Evolutionary conservation across 2,888 invertebrate genomes (phyloP).

Genomic region (Athetis lepigone): DNA sequence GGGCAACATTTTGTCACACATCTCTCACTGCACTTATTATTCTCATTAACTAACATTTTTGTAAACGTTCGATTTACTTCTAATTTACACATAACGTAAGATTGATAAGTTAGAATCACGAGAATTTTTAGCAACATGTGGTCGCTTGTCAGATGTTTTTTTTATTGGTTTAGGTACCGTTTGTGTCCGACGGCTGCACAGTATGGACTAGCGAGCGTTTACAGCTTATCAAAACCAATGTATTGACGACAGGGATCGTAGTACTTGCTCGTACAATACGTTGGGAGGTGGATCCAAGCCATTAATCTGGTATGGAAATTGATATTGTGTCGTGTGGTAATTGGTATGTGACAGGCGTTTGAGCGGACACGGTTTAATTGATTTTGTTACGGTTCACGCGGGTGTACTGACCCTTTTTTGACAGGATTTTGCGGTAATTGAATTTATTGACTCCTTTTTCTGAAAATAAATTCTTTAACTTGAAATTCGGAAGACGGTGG

Average conservation of each 20-base stretch:
- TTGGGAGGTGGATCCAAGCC: conserved; percentile 31
- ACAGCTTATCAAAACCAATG: conserved; percentile 59
- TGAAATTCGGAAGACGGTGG: too few species aligned
- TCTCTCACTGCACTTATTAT: conserved; percentile 54
- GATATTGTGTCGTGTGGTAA: conserved; percentile 42
- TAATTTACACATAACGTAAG: conserved; percentile 31
- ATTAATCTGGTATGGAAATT: conserved; percentile 37
- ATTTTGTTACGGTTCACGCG: background rate
- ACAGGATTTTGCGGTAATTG: background rate
- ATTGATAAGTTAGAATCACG: conserved; percentile 40
- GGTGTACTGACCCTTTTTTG: background rate
- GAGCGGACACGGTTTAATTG: conserved; percentile 32
- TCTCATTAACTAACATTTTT: conserved; percentile 16
- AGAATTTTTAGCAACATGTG: conserved; percentile 51
- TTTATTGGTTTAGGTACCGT: conserved; percentile 30
- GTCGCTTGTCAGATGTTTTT: conserved; percentile 4
- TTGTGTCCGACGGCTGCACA: conserved; percentile 43
- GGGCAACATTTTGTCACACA: conserved; percentile 77
- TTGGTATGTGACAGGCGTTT: conserved; percentile 40
- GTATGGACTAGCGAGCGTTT: conserved; percentile 48
- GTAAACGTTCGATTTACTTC: conserved; percentile 33
- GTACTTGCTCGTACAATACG: conserved; percentile 21
- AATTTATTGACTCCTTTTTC: background rate
- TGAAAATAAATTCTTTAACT: too few species aligned
- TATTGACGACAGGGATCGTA: conserved; percentile 45